Conservation (phyloP, 2,113 vertebrate species). For the Toxostoma redivivum region DNA sequence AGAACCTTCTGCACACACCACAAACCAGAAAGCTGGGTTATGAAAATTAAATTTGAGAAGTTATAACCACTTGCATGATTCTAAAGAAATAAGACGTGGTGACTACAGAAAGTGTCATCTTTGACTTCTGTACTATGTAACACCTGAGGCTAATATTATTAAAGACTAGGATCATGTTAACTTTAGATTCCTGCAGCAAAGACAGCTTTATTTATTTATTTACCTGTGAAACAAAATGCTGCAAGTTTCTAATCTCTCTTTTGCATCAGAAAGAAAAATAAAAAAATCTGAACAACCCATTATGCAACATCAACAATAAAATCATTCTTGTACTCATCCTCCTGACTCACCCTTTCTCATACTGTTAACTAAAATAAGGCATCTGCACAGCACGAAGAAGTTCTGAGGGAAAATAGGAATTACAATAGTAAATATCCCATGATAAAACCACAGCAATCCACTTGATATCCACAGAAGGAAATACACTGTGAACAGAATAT, state of each 20-base stretch:
- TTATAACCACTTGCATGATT: not conserved
- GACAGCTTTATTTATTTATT: not conserved
- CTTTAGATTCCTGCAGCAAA: not conserved
- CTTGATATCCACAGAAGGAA: not conserved
- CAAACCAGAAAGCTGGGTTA: not conserved
- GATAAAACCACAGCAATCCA: not conserved
- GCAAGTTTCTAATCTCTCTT: not conserved
- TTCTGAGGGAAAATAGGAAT: not conserved
- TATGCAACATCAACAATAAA: not conserved
- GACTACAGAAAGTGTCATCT: not conserved
- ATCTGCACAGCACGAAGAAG: not conserved
- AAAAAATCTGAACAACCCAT: not conserved
- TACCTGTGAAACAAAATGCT: not conserved
- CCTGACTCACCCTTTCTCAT: not conserved
- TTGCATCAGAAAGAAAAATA: not conserved
- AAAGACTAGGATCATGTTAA: not conserved
- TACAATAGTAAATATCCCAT: not conserved
- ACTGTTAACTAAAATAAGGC: not conserved
- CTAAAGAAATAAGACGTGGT: not conserved
- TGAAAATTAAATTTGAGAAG: not conserved
- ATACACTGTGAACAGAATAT: not conserved
- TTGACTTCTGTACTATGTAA: not conserved
- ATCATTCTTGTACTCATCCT: not conserved
- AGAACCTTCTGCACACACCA: not conserved
- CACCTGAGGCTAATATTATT: not conserved